These are phyloP conservation scores for Gavia stellata DNA, from an alignment of 2,113 vertebrate genomes.

Conservation along the genomic window DNA sequence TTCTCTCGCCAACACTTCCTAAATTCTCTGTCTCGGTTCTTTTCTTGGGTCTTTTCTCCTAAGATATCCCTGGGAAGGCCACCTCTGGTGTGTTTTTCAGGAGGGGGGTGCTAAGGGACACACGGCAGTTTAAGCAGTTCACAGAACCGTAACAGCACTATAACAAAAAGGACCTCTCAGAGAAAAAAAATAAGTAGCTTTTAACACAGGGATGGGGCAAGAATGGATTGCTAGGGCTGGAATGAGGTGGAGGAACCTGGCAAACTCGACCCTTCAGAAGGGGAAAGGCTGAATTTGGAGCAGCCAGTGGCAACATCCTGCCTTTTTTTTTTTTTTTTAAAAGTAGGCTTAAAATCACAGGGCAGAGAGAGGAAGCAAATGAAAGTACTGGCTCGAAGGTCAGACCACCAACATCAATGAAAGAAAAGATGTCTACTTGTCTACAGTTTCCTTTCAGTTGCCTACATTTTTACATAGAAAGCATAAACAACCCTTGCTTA, in stretches of 20 bases:
- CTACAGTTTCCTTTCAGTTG: slow-evolving; percentile 42
- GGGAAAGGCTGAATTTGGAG: background rate
- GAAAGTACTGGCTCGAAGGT: slow-evolving; percentile 49
- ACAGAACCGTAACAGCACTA: background rate
- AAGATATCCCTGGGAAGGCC: background rate
- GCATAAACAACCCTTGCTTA: background rate
- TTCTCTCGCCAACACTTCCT: background rate
- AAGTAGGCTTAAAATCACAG: background rate
- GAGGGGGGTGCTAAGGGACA: background rate
- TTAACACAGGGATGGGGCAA: background rate
- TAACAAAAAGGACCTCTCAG: background rate
- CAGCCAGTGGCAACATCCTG: slow-evolving; percentile 21
- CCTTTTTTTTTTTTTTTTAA: background rate
- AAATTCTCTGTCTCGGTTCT: background rate
- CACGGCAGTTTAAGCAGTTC: background rate
- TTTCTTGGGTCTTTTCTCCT: background rate
- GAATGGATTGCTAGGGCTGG: background rate
- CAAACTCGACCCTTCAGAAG: background rate
- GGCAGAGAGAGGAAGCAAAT: slow-evolving; percentile 50
- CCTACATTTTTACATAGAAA: slow-evolving; percentile 35
- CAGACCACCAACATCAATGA: slow-evolving; percentile 50
- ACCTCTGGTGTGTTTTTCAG: background rate
- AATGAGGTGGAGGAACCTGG: background rate
- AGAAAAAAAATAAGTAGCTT: background rate
- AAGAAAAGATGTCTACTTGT: slow-evolving; percentile 41